phyloP scores from a whole-genome alignment of 2,113 vertebrate genomes.

The Lucifuga dentata region DNA sequence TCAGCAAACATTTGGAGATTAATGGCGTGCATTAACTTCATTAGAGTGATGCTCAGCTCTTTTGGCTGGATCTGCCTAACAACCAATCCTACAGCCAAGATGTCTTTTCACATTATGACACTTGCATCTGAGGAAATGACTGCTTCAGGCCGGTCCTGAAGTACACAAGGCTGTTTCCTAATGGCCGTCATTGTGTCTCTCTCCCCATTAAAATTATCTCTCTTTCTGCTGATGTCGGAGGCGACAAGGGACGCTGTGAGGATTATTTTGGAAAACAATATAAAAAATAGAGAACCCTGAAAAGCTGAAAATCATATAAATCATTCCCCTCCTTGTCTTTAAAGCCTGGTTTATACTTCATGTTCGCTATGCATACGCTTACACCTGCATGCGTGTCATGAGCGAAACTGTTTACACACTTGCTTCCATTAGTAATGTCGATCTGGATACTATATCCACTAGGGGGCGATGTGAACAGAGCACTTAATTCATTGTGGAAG shows the following conservation, averaged over 20 bases:
- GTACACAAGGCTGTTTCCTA: conserved; percentile 8
- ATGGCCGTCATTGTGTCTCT: not conserved
- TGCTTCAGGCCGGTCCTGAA: conserved; percentile 4
- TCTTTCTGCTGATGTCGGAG: not conserved
- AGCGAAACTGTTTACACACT: too few relatives aligned
- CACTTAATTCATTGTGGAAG: too few relatives aligned
- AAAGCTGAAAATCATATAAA: conserved; percentile 31
- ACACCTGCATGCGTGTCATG: too few relatives aligned
- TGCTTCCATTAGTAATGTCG: too few relatives aligned
- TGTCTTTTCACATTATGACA: conserved; percentile 39
- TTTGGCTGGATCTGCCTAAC: conserved; percentile 28
- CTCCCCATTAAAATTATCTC: conserved; percentile 9
- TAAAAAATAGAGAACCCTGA: not conserved
- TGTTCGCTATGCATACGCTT: too few relatives aligned
- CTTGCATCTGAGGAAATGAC: conserved; percentile 7
- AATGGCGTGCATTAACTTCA: conserved; percentile 36
- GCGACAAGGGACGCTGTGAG: not conserved
- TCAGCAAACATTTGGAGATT: conserved; percentile 39
- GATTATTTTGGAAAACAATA: too few relatives aligned
- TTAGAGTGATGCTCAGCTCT: conserved; percentile 40
- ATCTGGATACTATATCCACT: too few relatives aligned
- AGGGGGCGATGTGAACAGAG: too few relatives aligned
- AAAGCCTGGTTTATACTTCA: not conserved
- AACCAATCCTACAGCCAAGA: conserved; percentile 6
- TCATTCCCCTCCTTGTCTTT: not conserved